Evolutionary conservation across 2,888 invertebrate species (phyloP), one percentile per base, ranked within the genome.

Genomic region (Desoria tigrina): DNA sequence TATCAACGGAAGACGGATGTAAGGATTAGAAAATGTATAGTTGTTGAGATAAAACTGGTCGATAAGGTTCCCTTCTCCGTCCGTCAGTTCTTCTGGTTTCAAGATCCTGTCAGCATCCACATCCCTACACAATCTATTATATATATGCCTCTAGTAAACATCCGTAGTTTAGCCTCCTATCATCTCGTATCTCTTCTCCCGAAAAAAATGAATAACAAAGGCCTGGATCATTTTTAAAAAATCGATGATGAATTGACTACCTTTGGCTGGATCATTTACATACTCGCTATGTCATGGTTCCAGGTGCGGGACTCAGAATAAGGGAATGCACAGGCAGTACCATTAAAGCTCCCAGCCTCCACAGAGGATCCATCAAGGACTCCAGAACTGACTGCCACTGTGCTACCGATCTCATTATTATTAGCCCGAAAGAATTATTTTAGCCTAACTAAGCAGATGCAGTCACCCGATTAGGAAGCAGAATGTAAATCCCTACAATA

Each of bases 211-310:
- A 45, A 21, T 45, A 45, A 45, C n/a, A 45, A 21, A 45, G 45
- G 45, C 45, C 21, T 6, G 45, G 45, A 21, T 21, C 32, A 32
- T 45, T 45, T 45, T 16, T 45, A 45, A 45, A 32, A 32, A 45
- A 45, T 45, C 45, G 45, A 45, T 45, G 45, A 45, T 45, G 45
- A 45, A 45, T 45, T 45, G 45, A 45, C 45, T 45, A 45, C 45
- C 45, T 45, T 45, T 21, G 45, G 45, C 45, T 18, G 45, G 45
- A 45, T 45, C 45, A 57, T 57, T 57, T 57, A 42, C 56, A 57
- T 57, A 57, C 32, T 42, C 23, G 56, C 56, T 37, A 57, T 57
- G 56, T 57, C 56, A 57, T 57, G 32, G 26, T 45, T 16, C 45
- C 45, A 45, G 45, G 45, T 45, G 45, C 45, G 45, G 45, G 45